Evolutionary conservation across 2,888 invertebrate species (phyloP), one percentile per base, ranked within the genome.

Genomic region (Diaperis boleti): DNA sequence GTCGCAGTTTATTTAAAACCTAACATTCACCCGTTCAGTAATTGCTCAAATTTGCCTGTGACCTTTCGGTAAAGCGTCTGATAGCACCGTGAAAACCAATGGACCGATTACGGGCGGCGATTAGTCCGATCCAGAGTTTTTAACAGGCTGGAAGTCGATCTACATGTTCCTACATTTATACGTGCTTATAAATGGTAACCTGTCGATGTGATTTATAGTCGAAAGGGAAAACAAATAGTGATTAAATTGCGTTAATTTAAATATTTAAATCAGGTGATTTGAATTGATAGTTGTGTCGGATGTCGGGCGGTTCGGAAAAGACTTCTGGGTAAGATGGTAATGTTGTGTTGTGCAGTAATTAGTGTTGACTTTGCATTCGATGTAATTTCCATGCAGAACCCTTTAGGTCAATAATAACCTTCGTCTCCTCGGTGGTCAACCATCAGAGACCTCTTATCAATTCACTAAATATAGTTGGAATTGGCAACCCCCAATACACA

Each of bases 1-100:
- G n/a, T n/a, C n/a, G 13, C 14, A 39, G 14, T 6, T 2, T 39
- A 39, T 39, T 39, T 17, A 18, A 39, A 39, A 39, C 14, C 15
- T 8, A 17, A 22, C 52, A 20, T 20, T 52, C 37, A 52, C 17
- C 39, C 31, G 41, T 31, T 17, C 11, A 13, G 22, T 59, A 35
- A 49, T 47, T 57, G 41, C 10, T 18, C 22, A 20, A 56, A 56
- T 20, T 22, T 10, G 22, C 35, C 35, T 22, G 33, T 49, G 59
- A 59, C 59, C 47, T 59, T 49, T 49, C 47, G n/a, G 6, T 18
- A 41, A 26, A 35, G 49, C 35, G 14, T 22, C n/a, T n/a, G n/a
- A n/a, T n/a, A n/a, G 22, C 8, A 45, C 14, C 45, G 44, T 56
- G 56, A 56, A 56, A 37, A 14, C 13, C 54, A 61, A n/a, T 44